A percentile compares a stretch with the other conserved stretches of the same genome.
These are phyloP conservation scores for Platygyra sinensis DNA, from an alignment of 64 coral and sea anemone genomes.

Conservation along the genomic window DNA sequence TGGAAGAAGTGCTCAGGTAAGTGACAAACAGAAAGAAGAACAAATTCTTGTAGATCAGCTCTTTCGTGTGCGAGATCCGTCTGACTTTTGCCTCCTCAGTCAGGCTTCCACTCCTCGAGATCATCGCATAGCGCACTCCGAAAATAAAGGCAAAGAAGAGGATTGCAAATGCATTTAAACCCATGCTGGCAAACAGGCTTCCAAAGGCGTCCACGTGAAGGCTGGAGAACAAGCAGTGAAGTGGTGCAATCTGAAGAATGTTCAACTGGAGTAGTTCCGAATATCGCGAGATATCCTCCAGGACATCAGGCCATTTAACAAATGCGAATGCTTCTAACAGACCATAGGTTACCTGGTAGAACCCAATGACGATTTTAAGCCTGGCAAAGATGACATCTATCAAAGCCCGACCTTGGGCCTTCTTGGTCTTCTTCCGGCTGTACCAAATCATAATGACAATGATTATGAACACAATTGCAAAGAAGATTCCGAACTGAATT, in stretches of 20 bases:
- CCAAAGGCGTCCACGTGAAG: conserved; percentile 29
- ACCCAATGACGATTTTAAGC: conserved; percentile 33
- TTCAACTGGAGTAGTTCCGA: conserved; percentile 38
- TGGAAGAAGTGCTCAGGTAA: conserved; percentile 41
- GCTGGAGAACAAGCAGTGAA: conserved; percentile 3
- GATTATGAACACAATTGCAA: neutral
- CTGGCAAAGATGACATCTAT: conserved; percentile 24
- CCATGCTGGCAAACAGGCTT: conserved; percentile 33
- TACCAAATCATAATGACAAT: conserved; percentile 29
- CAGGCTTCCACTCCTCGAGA: neutral
- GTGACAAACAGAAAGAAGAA: conserved; percentile 51
- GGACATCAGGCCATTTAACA: conserved; percentile 31
- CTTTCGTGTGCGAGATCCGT: conserved; percentile 34
- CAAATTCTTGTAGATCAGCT: conserved; percentile 29
- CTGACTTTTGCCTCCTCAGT: neutral
- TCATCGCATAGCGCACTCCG: neutral
- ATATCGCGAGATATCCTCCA: neutral
- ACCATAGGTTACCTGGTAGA: conserved; percentile 34
- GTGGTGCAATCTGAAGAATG: conserved; percentile 7
- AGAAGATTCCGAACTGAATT: conserved; percentile 4
- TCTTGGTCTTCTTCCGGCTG: conserved; percentile 6
- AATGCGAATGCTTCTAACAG: conserved; percentile 7
- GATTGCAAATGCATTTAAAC: conserved; percentile 4
- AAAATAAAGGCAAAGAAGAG: neutral
- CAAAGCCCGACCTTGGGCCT: neutral